Percentiles rank a stretch among this genome's conserved stretches.
Conservation (phyloP, 2,888 invertebrate genomes). For the Apomyelois bistriatella region DNA sequence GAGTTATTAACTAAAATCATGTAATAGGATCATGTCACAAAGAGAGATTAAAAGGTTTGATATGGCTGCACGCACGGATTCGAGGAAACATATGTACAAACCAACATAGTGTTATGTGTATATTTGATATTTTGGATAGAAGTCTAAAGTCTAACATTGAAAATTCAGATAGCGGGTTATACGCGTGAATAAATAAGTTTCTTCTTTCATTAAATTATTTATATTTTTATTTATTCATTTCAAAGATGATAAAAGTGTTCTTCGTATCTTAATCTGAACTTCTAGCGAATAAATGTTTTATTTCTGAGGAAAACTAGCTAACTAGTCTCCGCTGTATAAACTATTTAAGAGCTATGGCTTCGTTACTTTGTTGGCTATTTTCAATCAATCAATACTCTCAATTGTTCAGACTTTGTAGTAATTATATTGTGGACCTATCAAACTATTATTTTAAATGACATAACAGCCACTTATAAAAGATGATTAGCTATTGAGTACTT, state of each 20-base stretch:
- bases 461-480: too few species aligned
- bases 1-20: slow-evolving; percentile 13
- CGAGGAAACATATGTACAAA: not conserved
- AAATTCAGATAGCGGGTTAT: too few species aligned
- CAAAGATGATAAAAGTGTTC: too few species aligned
- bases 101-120: too few species aligned
- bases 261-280: not conserved
- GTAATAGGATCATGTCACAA: slow-evolving; percentile 17
- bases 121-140: too few species aligned
- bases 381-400: not conserved
- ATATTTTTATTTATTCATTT: too few species aligned
- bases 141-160: too few species aligned
- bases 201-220: too few species aligned
- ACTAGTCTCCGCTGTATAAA: slow-evolving; percentile 1
- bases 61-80: slow-evolving; percentile 17
- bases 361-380: slow-evolving; percentile 7
- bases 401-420: not conserved
- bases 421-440: not conserved
- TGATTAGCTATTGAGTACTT: too few species aligned
- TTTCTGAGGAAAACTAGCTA: not conserved
- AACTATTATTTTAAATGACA: too few species aligned
- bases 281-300: slow-evolving; percentile 1
- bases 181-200: too few species aligned
- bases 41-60: slow-evolving; percentile 28
- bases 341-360: slow-evolving; percentile 6